These are phyloP conservation scores for Stercorarius parasiticus DNA, from an alignment of 2,113 vertebrate genomes.

Conservation along the genomic window DNA sequence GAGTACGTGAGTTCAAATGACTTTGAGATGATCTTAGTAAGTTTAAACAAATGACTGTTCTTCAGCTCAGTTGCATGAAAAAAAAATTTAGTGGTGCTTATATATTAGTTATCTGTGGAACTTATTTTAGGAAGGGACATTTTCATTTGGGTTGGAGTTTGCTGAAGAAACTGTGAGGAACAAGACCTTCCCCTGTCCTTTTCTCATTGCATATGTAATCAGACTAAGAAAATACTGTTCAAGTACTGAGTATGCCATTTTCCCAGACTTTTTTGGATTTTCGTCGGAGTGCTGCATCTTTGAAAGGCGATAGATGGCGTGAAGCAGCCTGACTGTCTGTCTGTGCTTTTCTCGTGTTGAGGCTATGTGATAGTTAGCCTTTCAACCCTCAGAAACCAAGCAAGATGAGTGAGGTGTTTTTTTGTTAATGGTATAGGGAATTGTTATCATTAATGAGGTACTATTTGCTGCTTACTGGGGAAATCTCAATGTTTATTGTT, in stretches of 20 bases:
- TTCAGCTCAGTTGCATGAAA: not conserved
- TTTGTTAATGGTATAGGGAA: not conserved
- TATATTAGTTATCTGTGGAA: not conserved
- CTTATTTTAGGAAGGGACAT: accelerated
- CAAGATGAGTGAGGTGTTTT: not conserved
- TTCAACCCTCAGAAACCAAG: not conserved
- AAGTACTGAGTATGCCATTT: not conserved
- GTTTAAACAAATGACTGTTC: not conserved
- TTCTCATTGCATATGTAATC: not conserved
- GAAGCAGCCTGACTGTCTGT: not conserved
- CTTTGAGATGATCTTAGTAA: not conserved
- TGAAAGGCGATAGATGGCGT: not conserved
- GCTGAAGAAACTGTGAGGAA: not conserved
- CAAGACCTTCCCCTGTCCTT: not conserved
- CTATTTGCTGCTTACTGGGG: not conserved
- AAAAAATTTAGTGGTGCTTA: not conserved
- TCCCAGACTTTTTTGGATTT: not conserved
- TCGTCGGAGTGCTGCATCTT: not conserved
- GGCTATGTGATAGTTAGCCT: not conserved
- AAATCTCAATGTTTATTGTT: not conserved
- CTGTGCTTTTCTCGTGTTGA: not conserved
- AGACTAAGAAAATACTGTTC: not conserved
- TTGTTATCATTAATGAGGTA: not conserved
- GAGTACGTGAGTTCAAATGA: not conserved
- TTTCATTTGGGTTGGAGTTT: not conserved